Evolutionary conservation across 2,888 invertebrate genomes (phyloP).

Genomic region (Drosophila parthenogenetica): DNA sequence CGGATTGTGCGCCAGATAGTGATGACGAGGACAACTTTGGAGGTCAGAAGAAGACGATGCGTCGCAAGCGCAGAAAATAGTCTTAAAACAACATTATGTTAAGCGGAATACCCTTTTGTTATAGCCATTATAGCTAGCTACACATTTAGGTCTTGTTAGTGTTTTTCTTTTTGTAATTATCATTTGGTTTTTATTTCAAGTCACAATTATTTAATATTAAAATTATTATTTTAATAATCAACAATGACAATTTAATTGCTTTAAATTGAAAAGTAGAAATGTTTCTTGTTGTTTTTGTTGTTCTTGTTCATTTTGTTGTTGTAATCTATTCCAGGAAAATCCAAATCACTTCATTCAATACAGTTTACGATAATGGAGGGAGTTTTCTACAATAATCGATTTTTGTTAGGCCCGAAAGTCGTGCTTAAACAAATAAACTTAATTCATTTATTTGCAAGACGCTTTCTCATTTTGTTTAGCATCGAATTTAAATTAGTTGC

Average conservation of each 20-base stretch:
- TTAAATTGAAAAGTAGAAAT: slow-evolving; percentile 78
- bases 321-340: slow-evolving; percentile 77
- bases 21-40: slow-evolving; percentile 73
- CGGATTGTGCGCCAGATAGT: slow-evolving; percentile 40
- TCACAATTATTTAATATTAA: slow-evolving; percentile 79
- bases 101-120: too few species aligned
- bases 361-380: slow-evolving; percentile 66
- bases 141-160: slow-evolving; percentile 16
- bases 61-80: slow-evolving; percentile 83
- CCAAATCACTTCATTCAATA: slow-evolving; percentile 73
- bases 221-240: slow-evolving; percentile 79
- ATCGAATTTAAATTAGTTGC: slow-evolving; percentile 45
- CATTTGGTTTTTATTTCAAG: slow-evolving; percentile 66
- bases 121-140: too few species aligned
- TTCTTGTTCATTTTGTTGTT: slow-evolving; percentile 11
- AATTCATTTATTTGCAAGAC: slow-evolving; percentile 49
- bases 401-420: slow-evolving; percentile 33
- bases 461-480: slow-evolving; percentile 17
- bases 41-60: slow-evolving; percentile 64
- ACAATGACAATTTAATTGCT: slow-evolving; percentile 80
- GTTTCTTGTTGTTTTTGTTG: slow-evolving; percentile 1
- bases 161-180: slow-evolving; percentile 34
- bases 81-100: neutral
- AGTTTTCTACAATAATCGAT: slow-evolving; percentile 58
- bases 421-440: slow-evolving; percentile 57